These are phyloP conservation scores for Drosophila ohnishii DNA, from an alignment of 1,140 invertebrate species.

Conservation along the genomic window DNA sequence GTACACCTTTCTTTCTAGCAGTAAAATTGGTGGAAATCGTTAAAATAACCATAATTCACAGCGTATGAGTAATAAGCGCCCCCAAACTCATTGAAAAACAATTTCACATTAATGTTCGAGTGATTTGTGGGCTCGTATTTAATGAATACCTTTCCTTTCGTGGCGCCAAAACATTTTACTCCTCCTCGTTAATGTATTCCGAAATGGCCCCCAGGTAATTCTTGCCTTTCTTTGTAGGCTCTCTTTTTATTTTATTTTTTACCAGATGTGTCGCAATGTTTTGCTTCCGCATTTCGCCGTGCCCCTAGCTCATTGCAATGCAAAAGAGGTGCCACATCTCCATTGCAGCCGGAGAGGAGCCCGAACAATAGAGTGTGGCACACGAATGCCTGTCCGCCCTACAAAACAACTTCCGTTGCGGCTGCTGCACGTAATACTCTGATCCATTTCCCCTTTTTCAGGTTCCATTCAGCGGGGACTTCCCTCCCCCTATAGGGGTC, in stretches of 20 bases:
- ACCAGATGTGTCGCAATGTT: constrained; percentile 30
- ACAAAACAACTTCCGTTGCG: constrained; percentile 49
- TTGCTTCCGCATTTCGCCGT: constrained; percentile 58
- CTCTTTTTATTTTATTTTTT: constrained; percentile 1
- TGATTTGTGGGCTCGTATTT: constrained; percentile 32
- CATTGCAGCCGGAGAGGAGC: constrained; percentile 37
- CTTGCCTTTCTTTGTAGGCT: constrained; percentile 31
- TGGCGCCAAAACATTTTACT: constrained; percentile 26
- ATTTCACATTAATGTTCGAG: constrained; percentile 24
- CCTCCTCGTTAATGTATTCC: constrained; percentile 33
- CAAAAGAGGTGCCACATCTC: constrained; percentile 67
- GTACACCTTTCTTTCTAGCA: neutral
- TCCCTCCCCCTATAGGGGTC: neutral
- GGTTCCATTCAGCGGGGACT: constrained; percentile 1
- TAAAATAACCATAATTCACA: constrained; percentile 21
- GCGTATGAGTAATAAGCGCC: constrained; percentile 25
- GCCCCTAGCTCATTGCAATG: constrained; percentile 56
- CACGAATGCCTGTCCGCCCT: constrained; percentile 51
- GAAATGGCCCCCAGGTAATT: constrained; percentile 24
- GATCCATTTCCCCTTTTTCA: constrained; percentile 41
- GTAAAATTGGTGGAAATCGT: neutral
- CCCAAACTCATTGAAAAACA: constrained; percentile 15
- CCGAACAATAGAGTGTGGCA: constrained; percentile 57
- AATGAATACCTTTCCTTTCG: constrained; percentile 28
- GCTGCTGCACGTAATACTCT: constrained; percentile 55